Percentiles rank a stretch among this genome's conserved stretches.
Evolutionary conservation across 1,140 invertebrate genomes (phyloP).

Genomic region (Drosophila melanogaster): Release_6_plus_ISO1_MT NC_004354.4:1980501-1981000

Average conservation of each 20-base stretch:
- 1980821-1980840: conserved; percentile 10
- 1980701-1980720: conserved; percentile 2
- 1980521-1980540: conserved; percentile 66
- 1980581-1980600: conserved; percentile 39
- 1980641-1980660: conserved; percentile 7
- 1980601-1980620: conserved; percentile 3
- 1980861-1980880: conserved; percentile 57
- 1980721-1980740: background rate
- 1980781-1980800: conserved; percentile 31
- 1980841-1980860: conserved; percentile 21
- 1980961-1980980: conserved; percentile 32
- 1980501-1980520: conserved; percentile 69
- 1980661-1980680: conserved; percentile 14
- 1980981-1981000: conserved; percentile 5
- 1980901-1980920: conserved; percentile 83
- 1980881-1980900: conserved; percentile 82
- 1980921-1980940: conserved; percentile 82
- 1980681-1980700: conserved; percentile 2
- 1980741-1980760: background rate
- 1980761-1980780: conserved; percentile 27
- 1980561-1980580: conserved; percentile 21
- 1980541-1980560: conserved; percentile 18
- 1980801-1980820: background rate
- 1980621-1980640: background rate
- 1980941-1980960: conserved; percentile 58